Percentiles rank a stretch among this genome's conserved stretches.
Conservation (phyloP, 2,113 vertebrate genomes). For the Sphaerodactylus townsendi region DNA sequence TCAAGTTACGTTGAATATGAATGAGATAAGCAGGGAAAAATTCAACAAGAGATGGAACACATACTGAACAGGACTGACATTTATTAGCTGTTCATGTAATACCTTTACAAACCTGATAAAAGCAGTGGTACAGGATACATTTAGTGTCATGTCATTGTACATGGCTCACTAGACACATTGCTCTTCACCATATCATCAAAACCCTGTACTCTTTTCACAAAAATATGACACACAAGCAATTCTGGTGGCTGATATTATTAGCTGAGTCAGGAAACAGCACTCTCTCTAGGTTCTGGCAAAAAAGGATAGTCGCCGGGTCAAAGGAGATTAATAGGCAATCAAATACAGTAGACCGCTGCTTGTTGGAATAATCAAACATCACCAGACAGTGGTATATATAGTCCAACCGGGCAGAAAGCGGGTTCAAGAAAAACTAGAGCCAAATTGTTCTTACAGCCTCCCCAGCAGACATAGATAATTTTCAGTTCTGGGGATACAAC, state of each 20-base stretch:
- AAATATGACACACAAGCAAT: background rate
- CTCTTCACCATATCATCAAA: slow-evolving; percentile 2
- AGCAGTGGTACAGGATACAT: background rate
- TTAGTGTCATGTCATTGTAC: background rate
- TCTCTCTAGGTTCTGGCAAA: background rate
- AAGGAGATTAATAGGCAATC: background rate
- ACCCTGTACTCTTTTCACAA: background rate
- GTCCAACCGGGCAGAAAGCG: background rate
- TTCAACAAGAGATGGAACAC: slow-evolving; percentile 10
- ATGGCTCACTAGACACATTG: background rate
- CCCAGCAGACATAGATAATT: background rate
- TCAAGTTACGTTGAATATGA: slow-evolving; percentile 23
- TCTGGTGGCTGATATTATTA: background rate
- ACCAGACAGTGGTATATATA: background rate
- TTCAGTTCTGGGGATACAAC: background rate
- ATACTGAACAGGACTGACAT: slow-evolving; percentile 20
- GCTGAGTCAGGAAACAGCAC: background rate
- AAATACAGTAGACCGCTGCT: background rate
- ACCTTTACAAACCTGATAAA: slow-evolving; percentile 1
- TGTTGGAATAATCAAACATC: background rate
- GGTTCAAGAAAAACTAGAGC: too few relatives aligned
- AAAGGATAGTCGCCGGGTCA: background rate
- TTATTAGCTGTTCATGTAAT: slow-evolving; percentile 30
- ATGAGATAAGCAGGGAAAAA: slow-evolving; percentile 18
- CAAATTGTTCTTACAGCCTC: background rate